phyloP scores from a whole-genome alignment of 2,888 invertebrate genomes.

The Melieria picta region DNA sequence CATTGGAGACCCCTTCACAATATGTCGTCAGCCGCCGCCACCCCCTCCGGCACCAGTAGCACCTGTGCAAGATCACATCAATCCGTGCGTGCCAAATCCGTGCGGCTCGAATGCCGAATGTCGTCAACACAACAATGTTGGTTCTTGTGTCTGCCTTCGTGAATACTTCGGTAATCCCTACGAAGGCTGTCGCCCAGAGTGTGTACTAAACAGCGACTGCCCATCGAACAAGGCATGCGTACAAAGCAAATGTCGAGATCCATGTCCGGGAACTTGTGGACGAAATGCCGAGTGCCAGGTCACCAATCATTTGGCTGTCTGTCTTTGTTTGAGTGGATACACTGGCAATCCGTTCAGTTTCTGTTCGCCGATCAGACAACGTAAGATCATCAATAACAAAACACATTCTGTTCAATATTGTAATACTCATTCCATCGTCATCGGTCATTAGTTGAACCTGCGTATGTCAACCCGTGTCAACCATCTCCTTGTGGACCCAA shows the following conservation, averaged over 20 bases:
- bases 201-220: slow-evolving; percentile 82
- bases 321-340: slow-evolving; percentile 74
- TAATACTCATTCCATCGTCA: not conserved
- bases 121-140: slow-evolving; percentile 72
- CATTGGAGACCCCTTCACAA: slow-evolving; percentile 79
- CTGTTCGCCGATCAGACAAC: slow-evolving; percentile 69
- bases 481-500: slow-evolving; percentile 75
- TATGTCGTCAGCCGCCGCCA: slow-evolving; percentile 66
- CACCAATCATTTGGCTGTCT: slow-evolving; percentile 79
- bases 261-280: slow-evolving; percentile 82
- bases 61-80: slow-evolving; percentile 54
- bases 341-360: slow-evolving; percentile 77
- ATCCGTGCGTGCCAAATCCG: slow-evolving; percentile 77
- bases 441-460: slow-evolving; percentile 49
- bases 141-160: slow-evolving; percentile 77
- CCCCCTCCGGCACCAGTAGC: slow-evolving; percentile 30
- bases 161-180: slow-evolving; percentile 74
- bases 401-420: not conserved
- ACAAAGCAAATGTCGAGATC: slow-evolving; percentile 80
- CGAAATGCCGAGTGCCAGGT: slow-evolving; percentile 78
- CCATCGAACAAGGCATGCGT: slow-evolving; percentile 77
- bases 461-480: slow-evolving; percentile 69
- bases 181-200: slow-evolving; percentile 82
- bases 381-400: slow-evolving; percentile 66
- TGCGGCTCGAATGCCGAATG: slow-evolving; percentile 79